A percentile compares a stretch with the other conserved stretches of the same genome.
phyloP scores from a whole-genome alignment of 2,888 invertebrate species.

The Netelia fuscicornis region DNA sequence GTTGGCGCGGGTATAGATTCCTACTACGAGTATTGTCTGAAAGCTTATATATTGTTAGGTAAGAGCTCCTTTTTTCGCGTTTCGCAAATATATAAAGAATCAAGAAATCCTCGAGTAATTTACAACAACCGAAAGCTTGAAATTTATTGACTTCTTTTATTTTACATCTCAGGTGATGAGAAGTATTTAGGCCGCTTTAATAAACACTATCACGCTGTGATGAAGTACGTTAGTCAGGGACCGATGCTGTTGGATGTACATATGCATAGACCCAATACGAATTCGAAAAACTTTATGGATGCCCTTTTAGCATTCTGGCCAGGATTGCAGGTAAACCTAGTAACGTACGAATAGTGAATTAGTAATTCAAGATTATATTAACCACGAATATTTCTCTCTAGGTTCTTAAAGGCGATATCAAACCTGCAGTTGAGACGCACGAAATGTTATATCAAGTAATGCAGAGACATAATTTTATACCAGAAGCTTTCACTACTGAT shows the following conservation, averaged over 20 bases:
- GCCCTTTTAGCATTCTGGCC: constrained; percentile 99
- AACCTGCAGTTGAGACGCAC: constrained; percentile 99
- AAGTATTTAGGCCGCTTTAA: constrained; percentile 97
- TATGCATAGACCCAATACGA: constrained; percentile 98
- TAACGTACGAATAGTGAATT: background rate
- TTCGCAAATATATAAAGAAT: background rate
- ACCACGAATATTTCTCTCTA: constrained; percentile 82
- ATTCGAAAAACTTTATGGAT: constrained; percentile 98
- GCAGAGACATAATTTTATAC: constrained; percentile 98
- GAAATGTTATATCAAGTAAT: constrained; percentile 99
- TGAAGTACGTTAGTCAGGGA: constrained; percentile 98
- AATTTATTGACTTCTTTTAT: background rate
- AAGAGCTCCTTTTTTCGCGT: constrained; percentile 42
- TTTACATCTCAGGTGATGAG: constrained; percentile 88
- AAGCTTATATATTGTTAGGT: constrained; percentile 97
- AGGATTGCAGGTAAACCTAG: constrained; percentile 92
- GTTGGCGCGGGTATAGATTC: constrained; percentile 99
- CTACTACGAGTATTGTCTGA: constrained; percentile 99
- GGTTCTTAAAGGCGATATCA: constrained; percentile 95
- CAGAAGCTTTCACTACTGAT: constrained; percentile 99
- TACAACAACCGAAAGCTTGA: too few relatives aligned
- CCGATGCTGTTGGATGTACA: constrained; percentile 98
- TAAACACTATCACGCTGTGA: constrained; percentile 97
- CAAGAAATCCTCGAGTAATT: too few relatives aligned
- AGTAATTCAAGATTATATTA: constrained; percentile 1